Base-by-base conservation (phyloP, 1,140 invertebrate genomes). In the Drosophila pachea region DNA sequence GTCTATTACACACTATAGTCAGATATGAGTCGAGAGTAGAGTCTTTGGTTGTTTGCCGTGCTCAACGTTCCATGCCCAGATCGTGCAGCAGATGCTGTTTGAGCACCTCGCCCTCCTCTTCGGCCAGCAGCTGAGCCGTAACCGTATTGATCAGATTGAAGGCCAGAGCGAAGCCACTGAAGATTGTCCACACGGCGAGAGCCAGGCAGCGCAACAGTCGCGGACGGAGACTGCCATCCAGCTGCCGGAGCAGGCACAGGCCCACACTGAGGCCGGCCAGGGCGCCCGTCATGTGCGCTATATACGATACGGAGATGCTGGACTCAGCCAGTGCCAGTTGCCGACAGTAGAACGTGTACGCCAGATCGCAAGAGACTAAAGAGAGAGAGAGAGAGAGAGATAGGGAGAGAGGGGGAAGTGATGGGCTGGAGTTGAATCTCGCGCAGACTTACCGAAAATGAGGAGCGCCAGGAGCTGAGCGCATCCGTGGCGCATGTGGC, bases 161-260 rank as follows among this genome's bases (percentile, higher is more conserved):
- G 68, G 97, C 93, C 59, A 98, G 92, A 33, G 97, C 96, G 89
- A 98, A 98, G 22, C 97, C 92, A 7, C 95, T 97, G 90, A 97
- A 98, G 0, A 95, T 94, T 0, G 95, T 93, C 90, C 98, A 99
- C 1, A 98, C 94, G 11, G 95, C 95, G 5, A 99, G 90, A 2
- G 97, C 97, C 55, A 98, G 93, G 97, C 97, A 98, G 95, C 97
- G 98, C 48, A 98, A 91, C 36, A 98, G 91, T 74, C 97, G 95
- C 88, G 97, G 96, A 90, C 97, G 95, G 0, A 97, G 91, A 55
- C 96, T 94, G 83, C 97, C 95, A 42, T 98, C 96, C 89, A 98
- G 97, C 91, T 99, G 98, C 90, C 98, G 98, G 56, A 99, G 91
- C 9, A 99, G 96, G 14, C 98, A 91, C 11, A 99, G 92, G 3